A percentile compares a stretch with the other conserved stretches of the same genome.
phyloP scores from a whole-genome alignment of 2,888 invertebrate species.

The Meliscaeva auricollis region DNA sequence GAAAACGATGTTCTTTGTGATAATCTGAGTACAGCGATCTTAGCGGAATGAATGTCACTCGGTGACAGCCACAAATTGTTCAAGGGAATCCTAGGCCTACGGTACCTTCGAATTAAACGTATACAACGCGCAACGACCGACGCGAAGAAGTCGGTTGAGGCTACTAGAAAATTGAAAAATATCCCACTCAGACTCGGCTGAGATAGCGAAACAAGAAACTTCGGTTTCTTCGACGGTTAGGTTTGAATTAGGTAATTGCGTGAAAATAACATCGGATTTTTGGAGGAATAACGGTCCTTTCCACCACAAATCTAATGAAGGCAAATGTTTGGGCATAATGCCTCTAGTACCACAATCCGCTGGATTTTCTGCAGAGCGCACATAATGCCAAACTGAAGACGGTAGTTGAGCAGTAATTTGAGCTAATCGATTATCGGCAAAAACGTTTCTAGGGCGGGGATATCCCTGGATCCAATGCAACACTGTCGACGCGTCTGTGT shows the following conservation, averaged over 20 bases:
- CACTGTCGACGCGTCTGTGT: constrained; percentile 31
- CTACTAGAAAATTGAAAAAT: constrained; percentile 45
- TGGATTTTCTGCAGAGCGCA: constrained; percentile 58
- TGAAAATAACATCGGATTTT: neutral
- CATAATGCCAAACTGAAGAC: constrained; percentile 51
- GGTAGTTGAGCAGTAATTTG: constrained; percentile 37
- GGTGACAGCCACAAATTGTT: constrained; percentile 44
- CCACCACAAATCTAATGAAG: constrained; percentile 33
- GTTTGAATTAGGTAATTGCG: neutral
- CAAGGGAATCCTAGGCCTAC: constrained; percentile 32
- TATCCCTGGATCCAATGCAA: constrained; percentile 57
- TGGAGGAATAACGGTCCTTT: constrained; percentile 32
- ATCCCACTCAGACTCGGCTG: neutral
- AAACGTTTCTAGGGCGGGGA: constrained; percentile 45
- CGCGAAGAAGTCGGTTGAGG: constrained; percentile 34
- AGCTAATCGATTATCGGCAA: constrained; percentile 43
- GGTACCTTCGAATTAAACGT: constrained; percentile 51
- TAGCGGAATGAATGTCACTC: neutral
- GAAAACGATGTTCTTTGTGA: neutral
- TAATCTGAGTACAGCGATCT: neutral
- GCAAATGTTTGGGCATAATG: constrained; percentile 14
- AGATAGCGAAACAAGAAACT: constrained; percentile 1
- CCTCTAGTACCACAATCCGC: constrained; percentile 50
- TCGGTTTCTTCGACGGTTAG: constrained; percentile 37
- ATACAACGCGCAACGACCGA: constrained; percentile 53